Conservation (phyloP, 2,888 invertebrate genomes). For the Ornithoptera priamus region DNA sequence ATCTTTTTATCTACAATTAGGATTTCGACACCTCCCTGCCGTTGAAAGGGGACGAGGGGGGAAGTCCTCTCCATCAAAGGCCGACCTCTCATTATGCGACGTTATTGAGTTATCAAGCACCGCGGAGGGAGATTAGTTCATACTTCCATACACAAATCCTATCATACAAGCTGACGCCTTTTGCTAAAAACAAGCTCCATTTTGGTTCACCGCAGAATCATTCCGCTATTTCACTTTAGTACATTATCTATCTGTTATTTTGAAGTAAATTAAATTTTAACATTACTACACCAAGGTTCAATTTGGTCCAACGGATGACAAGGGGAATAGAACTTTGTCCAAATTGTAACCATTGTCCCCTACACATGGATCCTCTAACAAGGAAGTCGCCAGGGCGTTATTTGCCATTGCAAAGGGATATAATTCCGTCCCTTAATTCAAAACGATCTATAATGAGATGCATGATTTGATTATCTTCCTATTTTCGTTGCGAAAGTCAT, state of each 20-base stretch:
- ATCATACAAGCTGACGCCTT: conserved; percentile 81
- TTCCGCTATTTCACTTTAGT: conserved; percentile 40
- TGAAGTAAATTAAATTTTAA: conserved; percentile 38
- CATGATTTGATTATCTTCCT: conserved; percentile 64
- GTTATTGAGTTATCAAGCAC: conserved; percentile 78
- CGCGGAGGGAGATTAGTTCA: conserved; percentile 77
- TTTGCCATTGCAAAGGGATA: conserved; percentile 73
- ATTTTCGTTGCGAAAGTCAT: conserved; percentile 30
- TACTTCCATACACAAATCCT: conserved; percentile 79
- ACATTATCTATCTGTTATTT: conserved; percentile 35
- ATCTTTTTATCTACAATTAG: conserved; percentile 80
- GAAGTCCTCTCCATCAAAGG: conserved; percentile 65
- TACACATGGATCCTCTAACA: conserved; percentile 64
- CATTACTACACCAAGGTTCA: conserved; percentile 24
- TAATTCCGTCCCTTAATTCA: conserved; percentile 71
- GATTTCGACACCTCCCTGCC: conserved; percentile 73
- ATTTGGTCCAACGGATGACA: conserved; percentile 27
- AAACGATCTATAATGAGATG: conserved; percentile 73
- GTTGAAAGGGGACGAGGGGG: conserved; percentile 35
- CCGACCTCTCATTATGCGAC: conserved; percentile 72
- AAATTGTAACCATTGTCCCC: conserved; percentile 48
- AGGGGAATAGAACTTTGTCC: conserved; percentile 44
- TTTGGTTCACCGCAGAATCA: conserved; percentile 72
- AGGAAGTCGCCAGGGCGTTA: conserved; percentile 70
- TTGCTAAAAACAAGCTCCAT: conserved; percentile 73